Evolutionary conservation across 2,888 invertebrate genomes (phyloP), one percentile per base, ranked within the genome.

Genomic region (Drosophila histrio): DNA sequence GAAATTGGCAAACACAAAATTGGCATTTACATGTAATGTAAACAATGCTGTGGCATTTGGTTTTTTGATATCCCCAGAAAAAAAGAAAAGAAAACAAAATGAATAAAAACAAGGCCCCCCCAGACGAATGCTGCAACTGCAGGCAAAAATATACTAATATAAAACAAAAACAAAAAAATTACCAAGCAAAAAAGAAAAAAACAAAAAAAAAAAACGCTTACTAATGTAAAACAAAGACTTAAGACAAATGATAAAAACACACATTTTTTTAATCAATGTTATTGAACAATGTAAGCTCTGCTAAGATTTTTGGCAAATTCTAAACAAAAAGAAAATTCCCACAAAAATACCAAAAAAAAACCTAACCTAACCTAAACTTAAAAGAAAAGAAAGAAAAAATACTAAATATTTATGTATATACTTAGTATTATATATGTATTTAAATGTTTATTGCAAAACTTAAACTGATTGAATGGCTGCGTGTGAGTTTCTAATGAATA

Each of bases 151-250:
- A 13, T 28, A 28, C 36, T 38, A 47, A 47, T 5, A 60, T 57
- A 32, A 17, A 58, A 60, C 19, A 60, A 9, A 39, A 49, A 53
- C 22, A 53, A 57, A 22, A 46, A 43, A 38, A 36, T 15, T 53
- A 15, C 43, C 13, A 46, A 21, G n/a, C n/a, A 26, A 41, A 28
- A 57, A 52, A 56, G 28, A 47, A 57, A 53, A 46, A 60, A 36
- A 49, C 63, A 68, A 58, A 47, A 61, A 74, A 76, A 62, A 72
- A 66, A 87, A 84, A 83, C 88, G 90, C 90, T 90, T 90, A 90
- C 87, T 85, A 85, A 88, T 84, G 90, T 79, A 90, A 89, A 90
- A 90, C 87, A 90, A 90, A 90, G 90, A 90, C 90, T 90, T 81
- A 80, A 89, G 74, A 73, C 47, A 52, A 67, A 72, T 58, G 49